phyloP scores from a whole-genome alignment of 2,113 vertebrate genomes.

The Malurus alboscapulatus region DNA sequence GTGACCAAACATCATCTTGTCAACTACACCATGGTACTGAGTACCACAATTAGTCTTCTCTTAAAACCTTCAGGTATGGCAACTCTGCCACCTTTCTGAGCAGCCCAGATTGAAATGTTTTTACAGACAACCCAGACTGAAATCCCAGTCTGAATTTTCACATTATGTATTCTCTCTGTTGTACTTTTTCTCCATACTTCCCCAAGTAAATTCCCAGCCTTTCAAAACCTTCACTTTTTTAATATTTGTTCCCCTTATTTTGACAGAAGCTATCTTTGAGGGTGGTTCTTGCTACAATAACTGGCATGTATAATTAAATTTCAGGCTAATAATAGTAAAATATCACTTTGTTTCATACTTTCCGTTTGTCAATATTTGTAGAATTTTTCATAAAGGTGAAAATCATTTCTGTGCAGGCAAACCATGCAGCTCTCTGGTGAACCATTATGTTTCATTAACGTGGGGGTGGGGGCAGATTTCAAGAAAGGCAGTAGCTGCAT shows the following conservation, averaged over 20 bases:
- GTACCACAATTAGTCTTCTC: background rate
- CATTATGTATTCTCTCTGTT: background rate
- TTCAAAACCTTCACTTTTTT: background rate
- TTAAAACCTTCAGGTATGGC: background rate
- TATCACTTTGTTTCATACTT: background rate
- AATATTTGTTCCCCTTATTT: background rate
- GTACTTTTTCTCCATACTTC: background rate
- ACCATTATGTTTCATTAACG: background rate
- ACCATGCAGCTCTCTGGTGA: background rate
- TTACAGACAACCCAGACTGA: background rate
- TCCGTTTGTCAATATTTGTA: background rate
- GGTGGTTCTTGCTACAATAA: background rate
- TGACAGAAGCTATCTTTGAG: background rate
- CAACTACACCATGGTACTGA: background rate
- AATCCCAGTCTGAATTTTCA: background rate
- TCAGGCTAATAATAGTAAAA: background rate
- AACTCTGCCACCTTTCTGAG: background rate
- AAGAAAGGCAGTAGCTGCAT: background rate
- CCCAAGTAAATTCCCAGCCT: background rate
- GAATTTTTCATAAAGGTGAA: background rate
- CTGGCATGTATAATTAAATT: background rate
- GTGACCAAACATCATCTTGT: background rate
- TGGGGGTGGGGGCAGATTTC: rapidly evolving
- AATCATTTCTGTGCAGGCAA: background rate
- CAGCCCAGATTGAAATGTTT: background rate